A percentile compares a stretch with the other conserved stretches of the same genome.
These are phyloP conservation scores for Neomicropteryx cornuta DNA, from an alignment of 1,140 invertebrate genomes.

Conservation along the genomic window DNA sequence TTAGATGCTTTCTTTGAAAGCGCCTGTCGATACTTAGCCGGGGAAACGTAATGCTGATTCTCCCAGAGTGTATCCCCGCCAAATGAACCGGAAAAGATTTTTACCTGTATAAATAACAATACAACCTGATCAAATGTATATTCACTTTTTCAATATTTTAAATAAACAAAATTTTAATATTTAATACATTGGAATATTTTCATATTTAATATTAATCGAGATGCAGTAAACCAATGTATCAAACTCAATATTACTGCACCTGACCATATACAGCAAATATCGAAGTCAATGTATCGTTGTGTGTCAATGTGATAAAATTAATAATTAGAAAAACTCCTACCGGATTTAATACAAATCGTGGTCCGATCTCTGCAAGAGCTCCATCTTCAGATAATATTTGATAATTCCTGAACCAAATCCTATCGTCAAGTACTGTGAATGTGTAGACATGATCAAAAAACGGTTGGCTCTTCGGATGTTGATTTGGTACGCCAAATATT, in stretches of 20 bases:
- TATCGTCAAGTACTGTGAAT: constrained; percentile 85
- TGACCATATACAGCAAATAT: too few relatives aligned
- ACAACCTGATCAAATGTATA: background rate
- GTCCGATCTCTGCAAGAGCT: constrained; percentile 91
- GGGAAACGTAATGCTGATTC: constrained; percentile 87
- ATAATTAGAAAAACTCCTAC: constrained; percentile 64
- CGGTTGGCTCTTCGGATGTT: constrained; percentile 98
- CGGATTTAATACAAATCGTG: constrained; percentile 92
- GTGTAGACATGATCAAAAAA: constrained; percentile 97
- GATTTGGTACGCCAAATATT: constrained; percentile 88
- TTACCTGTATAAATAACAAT: constrained; percentile 33
- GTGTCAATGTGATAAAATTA: too few relatives aligned
- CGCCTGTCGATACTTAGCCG: constrained; percentile 66
- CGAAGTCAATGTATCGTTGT: too few relatives aligned
- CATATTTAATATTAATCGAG: too few relatives aligned
- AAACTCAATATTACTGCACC: too few relatives aligned
- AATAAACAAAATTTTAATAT: too few relatives aligned
- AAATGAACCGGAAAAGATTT: constrained; percentile 90
- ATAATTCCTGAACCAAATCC: constrained; percentile 98
- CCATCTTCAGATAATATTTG: constrained; percentile 96
- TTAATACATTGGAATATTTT: too few relatives aligned
- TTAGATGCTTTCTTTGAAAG: constrained; percentile 55
- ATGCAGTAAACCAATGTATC: too few relatives aligned
- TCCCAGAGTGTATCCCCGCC: constrained; percentile 85
- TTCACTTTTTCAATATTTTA: too few relatives aligned